Conservation (phyloP, 2,797 vertebrate species). For the Aratinga solstitialis region DNA sequence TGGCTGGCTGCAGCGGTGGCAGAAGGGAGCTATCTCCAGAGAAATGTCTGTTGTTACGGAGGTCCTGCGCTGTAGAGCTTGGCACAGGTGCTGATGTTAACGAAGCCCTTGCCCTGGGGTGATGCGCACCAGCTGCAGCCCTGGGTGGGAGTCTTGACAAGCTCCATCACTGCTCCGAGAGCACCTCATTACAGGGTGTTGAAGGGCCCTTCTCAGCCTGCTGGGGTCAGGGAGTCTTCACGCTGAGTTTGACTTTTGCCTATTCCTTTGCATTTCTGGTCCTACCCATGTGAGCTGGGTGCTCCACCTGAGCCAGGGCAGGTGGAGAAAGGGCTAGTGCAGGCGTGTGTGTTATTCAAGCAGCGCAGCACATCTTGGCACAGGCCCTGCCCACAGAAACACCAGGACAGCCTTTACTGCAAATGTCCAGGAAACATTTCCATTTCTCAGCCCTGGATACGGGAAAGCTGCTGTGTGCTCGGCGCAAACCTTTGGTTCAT, state of each 20-base stretch:
- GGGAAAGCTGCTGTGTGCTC: neutral
- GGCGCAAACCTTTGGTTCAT: neutral
- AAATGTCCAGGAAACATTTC: neutral
- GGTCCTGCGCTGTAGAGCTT: neutral
- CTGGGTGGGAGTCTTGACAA: neutral
- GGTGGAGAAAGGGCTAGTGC: neutral
- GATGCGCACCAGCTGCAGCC: neutral
- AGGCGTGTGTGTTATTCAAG: neutral
- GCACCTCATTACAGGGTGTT: neutral
- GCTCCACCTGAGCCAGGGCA: neutral
- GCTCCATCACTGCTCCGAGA: neutral
- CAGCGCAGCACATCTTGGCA: neutral
- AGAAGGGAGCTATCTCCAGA: neutral
- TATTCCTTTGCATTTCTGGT: neutral
- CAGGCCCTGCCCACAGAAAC: neutral
- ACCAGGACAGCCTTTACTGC: neutral
- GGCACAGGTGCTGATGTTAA: neutral
- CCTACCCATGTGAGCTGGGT: accelerated
- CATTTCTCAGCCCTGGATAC: neutral
- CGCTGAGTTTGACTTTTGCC: neutral
- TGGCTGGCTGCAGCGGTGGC: neutral
- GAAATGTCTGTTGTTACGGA: neutral
- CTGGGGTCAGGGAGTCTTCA: neutral
- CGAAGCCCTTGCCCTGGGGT: neutral
- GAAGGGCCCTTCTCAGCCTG: neutral